phyloP scores from a whole-genome alignment of 64 coral and sea anemone genomes.

The Dendrophyllia cribrosa region DNA sequence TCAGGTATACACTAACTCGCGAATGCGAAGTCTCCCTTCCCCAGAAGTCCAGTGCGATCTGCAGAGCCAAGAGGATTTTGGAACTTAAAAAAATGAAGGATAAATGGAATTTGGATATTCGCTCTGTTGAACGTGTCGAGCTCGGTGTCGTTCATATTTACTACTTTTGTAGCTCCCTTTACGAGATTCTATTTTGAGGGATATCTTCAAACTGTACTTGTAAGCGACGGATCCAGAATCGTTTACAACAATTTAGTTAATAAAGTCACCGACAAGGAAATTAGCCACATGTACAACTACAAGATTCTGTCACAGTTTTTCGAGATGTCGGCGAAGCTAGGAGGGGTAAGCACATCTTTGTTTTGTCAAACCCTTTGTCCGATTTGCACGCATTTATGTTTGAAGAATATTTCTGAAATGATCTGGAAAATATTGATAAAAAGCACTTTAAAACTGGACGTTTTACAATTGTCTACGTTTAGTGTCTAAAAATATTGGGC shows the following conservation, averaged over 20 bases:
- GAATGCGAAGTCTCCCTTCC: slow-evolving; percentile 9
- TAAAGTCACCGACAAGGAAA: not conserved
- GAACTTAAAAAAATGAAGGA: not conserved
- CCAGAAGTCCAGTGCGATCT: not conserved
- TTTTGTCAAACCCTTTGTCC: not conserved
- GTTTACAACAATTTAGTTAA: not conserved
- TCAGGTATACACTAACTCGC: not conserved
- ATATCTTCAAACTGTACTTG: not conserved
- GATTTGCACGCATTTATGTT: not conserved
- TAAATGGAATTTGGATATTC: not conserved
- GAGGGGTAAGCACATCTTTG: not conserved
- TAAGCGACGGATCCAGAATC: not conserved
- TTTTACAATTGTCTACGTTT: no score
- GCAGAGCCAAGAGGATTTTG: not conserved
- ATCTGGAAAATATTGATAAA: not conserved
- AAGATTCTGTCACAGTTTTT: not conserved
- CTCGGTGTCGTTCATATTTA: not conserved
- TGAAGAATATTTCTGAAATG: slow-evolving; percentile 4
- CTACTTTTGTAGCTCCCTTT: not conserved
- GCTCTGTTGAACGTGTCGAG: not conserved
- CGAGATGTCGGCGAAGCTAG: slow-evolving; percentile 4
- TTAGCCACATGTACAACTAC: not conserved
- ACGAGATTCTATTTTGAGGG: not conserved
- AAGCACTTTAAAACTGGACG: not conserved
- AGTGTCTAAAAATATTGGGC: no score